These are phyloP conservation scores for Sebastes wilsoni DNA, from an alignment of 2,797 vertebrate genomes.

Conservation along the genomic window DNA sequence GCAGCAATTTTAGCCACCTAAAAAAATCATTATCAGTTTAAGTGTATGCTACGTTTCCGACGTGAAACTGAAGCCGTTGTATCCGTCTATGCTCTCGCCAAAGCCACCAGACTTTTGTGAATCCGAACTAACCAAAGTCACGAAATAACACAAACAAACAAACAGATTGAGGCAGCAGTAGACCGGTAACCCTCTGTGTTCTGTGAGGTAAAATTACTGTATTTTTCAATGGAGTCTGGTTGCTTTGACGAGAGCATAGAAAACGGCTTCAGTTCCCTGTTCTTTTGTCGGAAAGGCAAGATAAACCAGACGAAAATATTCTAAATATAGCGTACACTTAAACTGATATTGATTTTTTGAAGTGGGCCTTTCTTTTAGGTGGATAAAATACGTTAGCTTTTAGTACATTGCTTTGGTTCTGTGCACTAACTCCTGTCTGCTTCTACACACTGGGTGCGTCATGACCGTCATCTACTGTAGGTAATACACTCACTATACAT, in stretches of 20 bases:
- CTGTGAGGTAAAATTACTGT: not conserved
- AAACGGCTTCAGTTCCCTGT: not conserved
- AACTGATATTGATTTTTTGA: too few relatives aligned
- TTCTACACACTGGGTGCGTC: not conserved
- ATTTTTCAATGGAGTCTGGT: not conserved
- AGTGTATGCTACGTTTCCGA: not conserved
- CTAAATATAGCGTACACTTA: too few relatives aligned
- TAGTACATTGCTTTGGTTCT: too few relatives aligned
- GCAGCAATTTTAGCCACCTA: not conserved
- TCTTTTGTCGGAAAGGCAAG: too few relatives aligned
- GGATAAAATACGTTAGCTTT: too few relatives aligned
- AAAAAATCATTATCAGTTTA: not conserved
- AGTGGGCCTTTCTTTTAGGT: too few relatives aligned
- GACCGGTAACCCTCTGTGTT: accelerated
- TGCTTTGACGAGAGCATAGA: not conserved
- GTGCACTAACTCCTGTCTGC: not conserved
- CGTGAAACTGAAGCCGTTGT: not conserved
- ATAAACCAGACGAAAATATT: too few relatives aligned
- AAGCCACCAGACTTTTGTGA: not conserved
- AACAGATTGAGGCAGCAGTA: not conserved
- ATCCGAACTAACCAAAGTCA: not conserved
- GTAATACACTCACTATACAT: not conserved
- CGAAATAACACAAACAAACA: not conserved
- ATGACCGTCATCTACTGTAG: not conserved
- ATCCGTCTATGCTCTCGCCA: not conserved